Percentiles rank a stretch among this genome's conserved stretches.
phyloP scores from a whole-genome alignment of 1,140 invertebrate species.

The Bicyclus anynana region DNA sequence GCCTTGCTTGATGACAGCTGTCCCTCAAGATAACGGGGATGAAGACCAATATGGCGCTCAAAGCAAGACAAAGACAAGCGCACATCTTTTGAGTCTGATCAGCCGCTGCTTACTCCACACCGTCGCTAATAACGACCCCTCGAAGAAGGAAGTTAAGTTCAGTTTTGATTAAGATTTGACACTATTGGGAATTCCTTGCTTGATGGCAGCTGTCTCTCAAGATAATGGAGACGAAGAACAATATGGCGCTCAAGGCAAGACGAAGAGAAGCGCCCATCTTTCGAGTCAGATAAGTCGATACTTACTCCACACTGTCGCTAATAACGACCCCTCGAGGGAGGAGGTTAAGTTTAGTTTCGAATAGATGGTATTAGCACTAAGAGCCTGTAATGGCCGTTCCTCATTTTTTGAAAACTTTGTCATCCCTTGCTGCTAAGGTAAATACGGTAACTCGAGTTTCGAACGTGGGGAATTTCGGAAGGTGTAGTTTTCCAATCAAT shows the following conservation, averaged over 20 bases:
- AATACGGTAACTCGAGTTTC: no score
- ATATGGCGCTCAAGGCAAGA: constrained; percentile 77
- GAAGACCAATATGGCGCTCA: constrained; percentile 83
- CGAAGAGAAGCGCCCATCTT: constrained; percentile 79
- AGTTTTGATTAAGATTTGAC: constrained; percentile 52
- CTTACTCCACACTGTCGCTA: constrained; percentile 72
- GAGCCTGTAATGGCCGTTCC: no score
- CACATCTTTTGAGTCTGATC: constrained; percentile 86
- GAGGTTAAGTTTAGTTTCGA: constrained; percentile 70
- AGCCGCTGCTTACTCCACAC: constrained; percentile 78
- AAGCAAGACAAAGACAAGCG: constrained; percentile 60
- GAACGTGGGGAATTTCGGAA: no score
- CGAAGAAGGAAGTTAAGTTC: constrained; percentile 66
- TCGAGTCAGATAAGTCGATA: constrained; percentile 84
- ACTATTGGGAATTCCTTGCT: no score
- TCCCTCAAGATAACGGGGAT: constrained; percentile 89
- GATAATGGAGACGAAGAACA: constrained; percentile 88
- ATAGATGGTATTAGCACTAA: no score
- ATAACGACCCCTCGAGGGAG: constrained; percentile 59
- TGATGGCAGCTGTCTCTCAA: constrained; percentile 90
- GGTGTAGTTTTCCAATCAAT: no score
- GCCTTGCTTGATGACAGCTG: no score
- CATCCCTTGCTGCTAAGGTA: no score
- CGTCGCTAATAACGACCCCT: constrained; percentile 65
- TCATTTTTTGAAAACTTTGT: no score